A percentile compares a stretch with the other conserved stretches of the same genome.
Conservation (phyloP, 2,113 vertebrate genomes). For the Muntiacus reevesi region DNA sequence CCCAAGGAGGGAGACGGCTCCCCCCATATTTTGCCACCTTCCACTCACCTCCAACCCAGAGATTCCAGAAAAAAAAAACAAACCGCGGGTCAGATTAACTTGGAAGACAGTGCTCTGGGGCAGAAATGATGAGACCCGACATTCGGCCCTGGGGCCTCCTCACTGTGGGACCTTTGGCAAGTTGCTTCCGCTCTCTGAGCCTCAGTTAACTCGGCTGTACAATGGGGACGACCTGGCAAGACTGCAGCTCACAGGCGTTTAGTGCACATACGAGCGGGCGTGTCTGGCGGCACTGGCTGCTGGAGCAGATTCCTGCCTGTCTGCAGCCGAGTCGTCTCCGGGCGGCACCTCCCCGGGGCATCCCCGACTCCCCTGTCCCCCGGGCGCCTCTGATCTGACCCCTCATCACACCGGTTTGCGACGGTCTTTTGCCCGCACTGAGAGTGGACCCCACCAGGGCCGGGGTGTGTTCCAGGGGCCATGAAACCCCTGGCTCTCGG, state of each 20-base stretch:
- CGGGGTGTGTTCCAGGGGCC: fast-evolving
- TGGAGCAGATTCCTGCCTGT: too few relatives aligned
- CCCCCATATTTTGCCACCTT: fast-evolving
- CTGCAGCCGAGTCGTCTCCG: fast-evolving
- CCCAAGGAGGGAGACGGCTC: fast-evolving
- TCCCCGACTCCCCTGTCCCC: background rate
- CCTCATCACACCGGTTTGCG: slow-evolving; percentile 84
- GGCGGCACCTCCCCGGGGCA: background rate
- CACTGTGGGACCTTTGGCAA: background rate
- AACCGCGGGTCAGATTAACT: background rate
- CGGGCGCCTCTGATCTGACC: slow-evolving; percentile 80
- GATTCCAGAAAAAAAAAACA: background rate
- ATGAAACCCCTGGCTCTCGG: fast-evolving
- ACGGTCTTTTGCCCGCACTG: background rate
- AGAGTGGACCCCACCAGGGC: background rate
- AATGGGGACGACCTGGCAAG: background rate
- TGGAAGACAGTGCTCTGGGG: too few relatives aligned
- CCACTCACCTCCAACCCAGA: background rate
- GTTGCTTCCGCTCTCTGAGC: background rate
- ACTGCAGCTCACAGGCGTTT: fast-evolving
- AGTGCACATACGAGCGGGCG: fast-evolving
- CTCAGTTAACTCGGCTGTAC: background rate
- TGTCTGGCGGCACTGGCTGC: background rate
- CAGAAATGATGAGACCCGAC: fast-evolving
- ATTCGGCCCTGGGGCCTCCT: background rate